phyloP scores from a whole-genome alignment of 1,140 invertebrate species.

The Trichoplusia ni region DNA sequence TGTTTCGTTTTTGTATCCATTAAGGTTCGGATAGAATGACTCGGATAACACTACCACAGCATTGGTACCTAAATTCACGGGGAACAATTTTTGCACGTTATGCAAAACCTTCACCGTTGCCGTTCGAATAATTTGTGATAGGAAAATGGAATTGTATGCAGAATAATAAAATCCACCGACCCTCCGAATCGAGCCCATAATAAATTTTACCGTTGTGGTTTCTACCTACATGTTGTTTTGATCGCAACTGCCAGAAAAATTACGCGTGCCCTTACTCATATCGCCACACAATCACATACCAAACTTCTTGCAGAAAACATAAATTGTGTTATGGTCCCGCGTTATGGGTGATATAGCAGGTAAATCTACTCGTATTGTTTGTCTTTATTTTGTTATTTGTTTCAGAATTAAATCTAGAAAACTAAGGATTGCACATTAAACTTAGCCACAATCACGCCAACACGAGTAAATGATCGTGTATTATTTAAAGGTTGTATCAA shows the following conservation, averaged over 20 bases:
- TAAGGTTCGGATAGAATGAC: constrained; percentile 2
- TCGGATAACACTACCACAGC: constrained; percentile 13
- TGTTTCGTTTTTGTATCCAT: background rate
- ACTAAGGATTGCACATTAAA: no score
- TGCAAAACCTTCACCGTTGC: constrained; percentile 66
- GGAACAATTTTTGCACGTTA: constrained; percentile 64
- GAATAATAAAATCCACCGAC: constrained; percentile 67
- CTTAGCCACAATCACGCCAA: no score
- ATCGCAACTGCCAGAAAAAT: constrained; percentile 39
- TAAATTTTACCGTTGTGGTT: constrained; percentile 59
- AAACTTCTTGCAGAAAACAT: background rate
- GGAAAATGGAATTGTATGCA: constrained; percentile 74
- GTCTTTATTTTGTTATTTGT: no score
- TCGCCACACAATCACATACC: background rate
- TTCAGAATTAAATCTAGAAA: no score
- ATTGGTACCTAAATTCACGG: constrained; percentile 16
- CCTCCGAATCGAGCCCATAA: constrained; percentile 60
- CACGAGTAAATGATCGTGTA: no score
- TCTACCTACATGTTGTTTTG: constrained; percentile 47
- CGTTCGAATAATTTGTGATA: constrained; percentile 71
- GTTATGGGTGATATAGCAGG: no score
- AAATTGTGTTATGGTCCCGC: no score
- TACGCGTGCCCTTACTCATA: constrained; percentile 22
- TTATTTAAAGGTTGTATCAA: no score
- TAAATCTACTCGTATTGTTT: no score